Conservation (phyloP, 2,888 invertebrate species). For the Drosophila meridionalis region DNA sequence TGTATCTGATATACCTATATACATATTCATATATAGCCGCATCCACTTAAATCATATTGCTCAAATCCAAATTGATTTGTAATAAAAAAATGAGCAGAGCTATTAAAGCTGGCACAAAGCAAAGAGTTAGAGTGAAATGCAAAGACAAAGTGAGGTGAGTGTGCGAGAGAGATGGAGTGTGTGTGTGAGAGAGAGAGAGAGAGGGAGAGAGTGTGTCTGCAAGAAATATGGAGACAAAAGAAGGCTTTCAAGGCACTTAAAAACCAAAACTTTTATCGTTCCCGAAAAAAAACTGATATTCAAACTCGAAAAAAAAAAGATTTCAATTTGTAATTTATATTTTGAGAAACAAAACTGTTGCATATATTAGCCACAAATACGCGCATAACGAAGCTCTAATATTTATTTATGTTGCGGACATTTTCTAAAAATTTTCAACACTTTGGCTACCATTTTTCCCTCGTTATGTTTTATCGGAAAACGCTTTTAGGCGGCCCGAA, state of each 20-base stretch:
- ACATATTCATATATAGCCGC: slow-evolving; percentile 4
- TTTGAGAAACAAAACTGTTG: slow-evolving; percentile 46
- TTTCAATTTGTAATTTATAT: slow-evolving; percentile 57
- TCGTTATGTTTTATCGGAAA: neutral
- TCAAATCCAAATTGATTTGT: slow-evolving; percentile 64
- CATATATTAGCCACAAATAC: slow-evolving; percentile 16
- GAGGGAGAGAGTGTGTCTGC: neutral
- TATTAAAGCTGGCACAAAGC: slow-evolving; percentile 2
- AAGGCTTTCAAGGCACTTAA: slow-evolving; percentile 27
- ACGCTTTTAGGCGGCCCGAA: slow-evolving; percentile 27
- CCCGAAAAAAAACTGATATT: slow-evolving; percentile 58
- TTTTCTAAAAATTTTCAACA: slow-evolving; percentile 33
- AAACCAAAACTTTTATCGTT: slow-evolving; percentile 17
- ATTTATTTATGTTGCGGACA: slow-evolving; percentile 27
- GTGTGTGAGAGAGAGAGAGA: no score
- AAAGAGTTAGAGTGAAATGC: neutral
- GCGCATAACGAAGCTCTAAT: slow-evolving; percentile 11
- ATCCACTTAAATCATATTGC: slow-evolving; percentile 61
- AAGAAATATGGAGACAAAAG: slow-evolving; percentile 14
- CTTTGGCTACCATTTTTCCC: slow-evolving; percentile 3
- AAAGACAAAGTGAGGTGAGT: neutral
- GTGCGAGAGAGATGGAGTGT: neutral
- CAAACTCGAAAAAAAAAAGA: slow-evolving; percentile 41
- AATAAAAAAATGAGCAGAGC: slow-evolving; percentile 52
- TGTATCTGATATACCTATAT: slow-evolving; percentile 3